Evolutionary conservation across 2,113 vertebrate genomes (phyloP), one percentile per base, ranked within the genome.

Genomic region (Planiliza haematocheilus): DNA sequence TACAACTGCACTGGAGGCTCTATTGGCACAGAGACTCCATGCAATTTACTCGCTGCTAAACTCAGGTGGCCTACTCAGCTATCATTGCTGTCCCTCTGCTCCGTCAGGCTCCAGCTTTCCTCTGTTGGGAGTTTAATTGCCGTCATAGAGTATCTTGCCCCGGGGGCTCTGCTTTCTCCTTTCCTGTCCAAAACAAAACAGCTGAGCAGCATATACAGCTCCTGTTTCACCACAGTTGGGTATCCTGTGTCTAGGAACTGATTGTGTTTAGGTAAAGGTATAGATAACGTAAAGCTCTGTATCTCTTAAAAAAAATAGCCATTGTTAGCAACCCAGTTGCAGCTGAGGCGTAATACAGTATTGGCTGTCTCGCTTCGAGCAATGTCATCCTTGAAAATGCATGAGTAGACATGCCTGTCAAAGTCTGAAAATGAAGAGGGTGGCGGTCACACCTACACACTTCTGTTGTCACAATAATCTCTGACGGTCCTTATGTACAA

Each of bases 151-250:
- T 16, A 65, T 39, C 59, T 48, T 13, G 4, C 39, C 70, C 55
- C 2, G 2, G 18, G 38, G 70, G 57, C 51, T 87, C 74, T 70
- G 75, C 82, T 88, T 88, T 85, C 84, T 56, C 66, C 41, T 70
- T 56, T 83, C 70, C 37, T 20, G 67, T 81, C 56, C 52, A 43
- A 84, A 88, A 71, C 74, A 85, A 85, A 88, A 81, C 76, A 68
- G n/a, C 56, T 34, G 10, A 61, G 55, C 76, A 56, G 53, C 61
- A 74, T 13, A 53, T 16, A 59, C 3, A 18, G 68, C 62, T 86
- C 80, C 39, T 7, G n/a, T 81, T 76, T 59, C 85, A 70, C 66
- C 52, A 58, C 37, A 53, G 72, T 11, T 37, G 13, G 34, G 43
- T 75, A 30, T 79, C 70, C 39, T 14, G 42, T 83, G 60, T 82